Evolutionary conservation across 2,113 vertebrate species (phyloP), one percentile per base, ranked within the genome.

Genomic region (Blennius ocellaris): DNA sequence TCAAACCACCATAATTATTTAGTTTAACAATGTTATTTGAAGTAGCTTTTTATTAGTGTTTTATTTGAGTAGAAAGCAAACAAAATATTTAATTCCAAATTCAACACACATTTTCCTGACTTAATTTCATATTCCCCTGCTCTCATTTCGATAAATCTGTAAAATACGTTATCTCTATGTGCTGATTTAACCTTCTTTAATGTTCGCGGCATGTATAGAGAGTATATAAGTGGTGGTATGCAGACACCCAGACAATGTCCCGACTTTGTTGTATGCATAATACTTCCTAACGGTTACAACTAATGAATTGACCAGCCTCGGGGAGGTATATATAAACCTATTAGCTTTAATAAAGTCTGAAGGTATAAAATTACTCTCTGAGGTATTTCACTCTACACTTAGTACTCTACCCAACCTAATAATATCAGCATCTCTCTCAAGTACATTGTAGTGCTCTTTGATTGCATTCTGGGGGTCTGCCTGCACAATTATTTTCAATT

Each of bases 291-390:
- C 58, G 54, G 78, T 87, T 86, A 81, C 76, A 86, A 70, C 79
- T 92, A 90, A 90, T 89, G 86, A 90, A 92, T 82, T 86, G 87
- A 87, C 63, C 86, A 90, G 84, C 87, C 83, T 89, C 57, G 12
- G 85, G 82, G 88, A 88, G 80, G 76, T 86, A 87, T 88, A 92
- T 87, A 87, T 90, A 92, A 90, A 89, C 83, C 83, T 86, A 89
- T 92, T 90, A 90, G 78, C 84, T 90, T 89, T 89, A 88, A 90
- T 90, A 89, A 87, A 90, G 84, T 89, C 85, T 76, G 69, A 89
- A 86, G 83, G 71, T 87, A 82, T 84, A 82, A 89, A 90, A 90
- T 80, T 58, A 86, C 86, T 87, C 87, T 88, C 86, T 60, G 83
- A 83, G 84, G 87, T 87, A 77, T 90, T 89, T 89, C 76, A 80